Evolutionary conservation across 1,140 invertebrate genomes (phyloP).

Genomic region (Nylanderia fulva): DNA sequence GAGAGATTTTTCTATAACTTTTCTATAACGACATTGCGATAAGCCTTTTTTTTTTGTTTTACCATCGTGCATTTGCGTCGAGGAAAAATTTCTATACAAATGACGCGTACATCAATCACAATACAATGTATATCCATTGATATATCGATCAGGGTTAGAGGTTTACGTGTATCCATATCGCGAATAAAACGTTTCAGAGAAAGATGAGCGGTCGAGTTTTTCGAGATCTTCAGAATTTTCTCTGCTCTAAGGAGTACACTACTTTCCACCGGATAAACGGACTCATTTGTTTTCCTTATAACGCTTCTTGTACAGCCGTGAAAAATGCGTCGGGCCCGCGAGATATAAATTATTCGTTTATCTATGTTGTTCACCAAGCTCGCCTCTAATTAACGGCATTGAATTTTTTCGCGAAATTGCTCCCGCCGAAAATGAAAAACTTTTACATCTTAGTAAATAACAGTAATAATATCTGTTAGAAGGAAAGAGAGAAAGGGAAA

Average conservation of each 20-base stretch:
- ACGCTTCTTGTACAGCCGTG: conserved; percentile 11
- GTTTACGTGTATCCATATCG: background rate
- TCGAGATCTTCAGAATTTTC: conserved; percentile 19
- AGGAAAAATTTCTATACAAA: conserved; percentile 42
- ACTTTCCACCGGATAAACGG: conserved; percentile 41
- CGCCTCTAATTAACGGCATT: conserved; percentile 42
- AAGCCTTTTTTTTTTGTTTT: background rate
- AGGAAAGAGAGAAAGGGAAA: no score
- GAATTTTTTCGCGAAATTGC: conserved; percentile 2
- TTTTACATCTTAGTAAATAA: conserved; percentile 1
- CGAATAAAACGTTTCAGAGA: conserved; percentile 25
- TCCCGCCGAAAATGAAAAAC: background rate
- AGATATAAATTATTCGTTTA: conserved; percentile 50
- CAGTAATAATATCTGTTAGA: background rate
- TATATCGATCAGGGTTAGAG: conserved; percentile 35
- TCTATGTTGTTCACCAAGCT: background rate
- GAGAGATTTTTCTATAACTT: conserved; percentile 51
- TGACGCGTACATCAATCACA: conserved; percentile 52
- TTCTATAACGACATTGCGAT: background rate
- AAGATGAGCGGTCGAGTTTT: background rate
- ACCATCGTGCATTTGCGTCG: conserved; percentile 2
- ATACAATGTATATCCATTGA: background rate
- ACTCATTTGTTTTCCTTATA: conserved; percentile 55
- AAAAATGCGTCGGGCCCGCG: conserved; percentile 51
- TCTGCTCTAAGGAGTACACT: conserved; percentile 21